phyloP scores from a whole-genome alignment of 1,140 invertebrate genomes.

The Cherax destructor region DNA sequence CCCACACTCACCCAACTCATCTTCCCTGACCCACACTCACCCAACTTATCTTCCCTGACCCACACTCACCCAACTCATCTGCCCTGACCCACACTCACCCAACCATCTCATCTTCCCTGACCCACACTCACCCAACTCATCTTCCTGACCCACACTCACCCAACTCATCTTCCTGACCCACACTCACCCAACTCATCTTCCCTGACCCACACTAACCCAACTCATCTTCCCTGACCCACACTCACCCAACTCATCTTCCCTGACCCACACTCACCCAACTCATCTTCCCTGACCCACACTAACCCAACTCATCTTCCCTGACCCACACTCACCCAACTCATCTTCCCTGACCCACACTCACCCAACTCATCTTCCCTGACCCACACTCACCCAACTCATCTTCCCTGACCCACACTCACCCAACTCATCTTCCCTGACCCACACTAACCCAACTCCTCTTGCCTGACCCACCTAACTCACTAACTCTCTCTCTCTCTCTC shows the following conservation, averaged over 20 bases:
- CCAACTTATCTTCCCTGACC: not conserved
- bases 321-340: no score
- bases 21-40: not conserved
- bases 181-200: not conserved
- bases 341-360: no score
- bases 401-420: not conserved
- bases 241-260: no score
- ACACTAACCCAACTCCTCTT: no score
- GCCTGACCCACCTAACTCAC: no score
- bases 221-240: not conserved
- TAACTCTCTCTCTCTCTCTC: no score
- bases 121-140: not conserved
- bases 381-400: not conserved
- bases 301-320: not conserved
- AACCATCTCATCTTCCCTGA: not conserved
- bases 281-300: not conserved
- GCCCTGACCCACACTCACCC: no score
- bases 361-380: not conserved
- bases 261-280: no score
- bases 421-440: not conserved
- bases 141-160: not conserved
- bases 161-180: no score
- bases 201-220: not conserved
- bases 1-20: not conserved
- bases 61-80: no score